Percentiles rank a stretch among this genome's conserved stretches.
These are phyloP conservation scores for Podabrus alpinus DNA, from an alignment of 2,888 invertebrate species.

Conservation along the genomic window DNA sequence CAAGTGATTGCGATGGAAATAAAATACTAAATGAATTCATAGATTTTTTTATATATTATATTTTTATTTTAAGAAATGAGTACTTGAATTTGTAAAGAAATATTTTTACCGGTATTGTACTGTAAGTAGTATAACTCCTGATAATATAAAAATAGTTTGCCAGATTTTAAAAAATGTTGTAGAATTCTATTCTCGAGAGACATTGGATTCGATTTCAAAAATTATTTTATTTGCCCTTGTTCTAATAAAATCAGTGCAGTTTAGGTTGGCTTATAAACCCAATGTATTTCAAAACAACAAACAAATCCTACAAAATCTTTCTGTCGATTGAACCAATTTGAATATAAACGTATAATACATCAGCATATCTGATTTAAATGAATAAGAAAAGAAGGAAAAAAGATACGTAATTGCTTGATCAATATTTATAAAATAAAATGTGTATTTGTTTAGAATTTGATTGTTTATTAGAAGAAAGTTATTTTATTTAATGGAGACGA, in stretches of 20 bases:
- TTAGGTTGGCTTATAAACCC: slow-evolving; percentile 13
- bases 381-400: background rate
- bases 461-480: background rate
- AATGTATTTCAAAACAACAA: slow-evolving; percentile 22
- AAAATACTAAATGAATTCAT: no score
- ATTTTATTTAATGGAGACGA: background rate
- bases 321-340: slow-evolving; percentile 21
- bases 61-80: no score
- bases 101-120: no score
- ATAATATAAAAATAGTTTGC: background rate
- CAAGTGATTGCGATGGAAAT: no score
- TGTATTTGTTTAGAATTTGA: background rate
- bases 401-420: background rate
- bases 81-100: no score
- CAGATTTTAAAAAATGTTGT: background rate
- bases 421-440: background rate
- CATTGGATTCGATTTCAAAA: slow-evolving; percentile 13
- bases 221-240: slow-evolving; percentile 24
- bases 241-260: slow-evolving; percentile 20
- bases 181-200: slow-evolving; percentile 11
- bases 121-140: no score
- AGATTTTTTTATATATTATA: no score
- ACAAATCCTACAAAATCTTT: slow-evolving; percentile 19
- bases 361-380: background rate
- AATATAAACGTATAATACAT: slow-evolving; percentile 20